These are phyloP conservation scores for Pseudocheirus occidentalis DNA, from an alignment of 2,797 vertebrate genomes.

Conservation along the genomic window DNA sequence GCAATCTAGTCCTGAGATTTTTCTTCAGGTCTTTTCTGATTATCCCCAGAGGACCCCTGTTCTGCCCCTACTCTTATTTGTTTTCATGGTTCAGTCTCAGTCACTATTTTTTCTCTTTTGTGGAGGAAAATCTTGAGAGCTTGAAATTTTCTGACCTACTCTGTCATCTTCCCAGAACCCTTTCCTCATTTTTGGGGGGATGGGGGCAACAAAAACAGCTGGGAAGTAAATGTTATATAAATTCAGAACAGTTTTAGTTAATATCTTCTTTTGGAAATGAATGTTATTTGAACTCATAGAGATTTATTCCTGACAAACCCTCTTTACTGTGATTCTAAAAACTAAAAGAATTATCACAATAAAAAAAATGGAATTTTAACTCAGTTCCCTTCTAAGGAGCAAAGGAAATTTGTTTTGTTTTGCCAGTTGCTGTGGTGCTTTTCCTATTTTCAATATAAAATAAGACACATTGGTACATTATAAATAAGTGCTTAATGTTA, in stretches of 20 bases:
- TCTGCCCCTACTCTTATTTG: too few species aligned
- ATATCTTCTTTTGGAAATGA: neutral
- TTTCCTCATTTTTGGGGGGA: too few species aligned
- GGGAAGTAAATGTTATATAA: too few species aligned
- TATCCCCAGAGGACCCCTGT: too few species aligned
- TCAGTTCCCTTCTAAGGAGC: constrained; percentile 24
- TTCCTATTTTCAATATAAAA: constrained; percentile 22
- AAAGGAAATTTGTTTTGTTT: constrained; percentile 9
- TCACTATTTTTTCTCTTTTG: too few species aligned
- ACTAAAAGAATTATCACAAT: neutral
- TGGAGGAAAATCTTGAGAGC: too few species aligned
- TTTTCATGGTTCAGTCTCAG: too few species aligned
- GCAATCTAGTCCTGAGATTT: too few species aligned
- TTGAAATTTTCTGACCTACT: too few species aligned
- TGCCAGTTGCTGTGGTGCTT: constrained; percentile 28
- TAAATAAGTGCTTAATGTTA: constrained; percentile 34
- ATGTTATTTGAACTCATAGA: neutral
- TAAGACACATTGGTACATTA: constrained; percentile 34
- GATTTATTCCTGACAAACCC: constrained; percentile 32
- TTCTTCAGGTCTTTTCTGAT: too few species aligned
- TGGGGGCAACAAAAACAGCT: too few species aligned
- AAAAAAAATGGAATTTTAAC: constrained; percentile 41
- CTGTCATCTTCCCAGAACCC: too few species aligned
- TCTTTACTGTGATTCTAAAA: constrained; percentile 19
- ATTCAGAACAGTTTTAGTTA: constrained; percentile 2